Base-by-base conservation (phyloP, 2,888 invertebrate genomes). In the Geotrupes spiniger region DNA sequence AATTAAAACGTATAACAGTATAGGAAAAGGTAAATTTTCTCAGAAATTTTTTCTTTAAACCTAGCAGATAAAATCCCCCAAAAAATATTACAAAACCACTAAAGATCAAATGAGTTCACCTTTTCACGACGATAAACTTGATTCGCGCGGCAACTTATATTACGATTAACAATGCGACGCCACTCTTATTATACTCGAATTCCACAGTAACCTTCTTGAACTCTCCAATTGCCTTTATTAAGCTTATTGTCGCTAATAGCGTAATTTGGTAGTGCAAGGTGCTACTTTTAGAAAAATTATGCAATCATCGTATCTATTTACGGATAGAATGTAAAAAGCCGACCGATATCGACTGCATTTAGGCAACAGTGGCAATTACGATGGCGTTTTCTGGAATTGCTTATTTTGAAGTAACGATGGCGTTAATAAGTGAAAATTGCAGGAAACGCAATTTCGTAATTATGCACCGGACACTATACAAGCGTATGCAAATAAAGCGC, bases 111-210 rank as follows among this genome's bases (percentile, higher is more conserved):
- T 43, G 54, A 47, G 49, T 42, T 48, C 46, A 55, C 55, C 55
- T 55, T 50, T 42, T 51, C 25, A 36, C 45, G 41, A 50, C 33
- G 36, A 46, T 28, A 28, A 31, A 39, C 54, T 54, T 55, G 47
- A 21, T 21, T 49, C 50, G 51, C 44, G 48, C 53, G 49, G 39
- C 44, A 44, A 53, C 39, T 56, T 60, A 58, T 59, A 62, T 59
- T 53, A 57, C 51, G 53, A 56, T 60, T 62, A 62, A 61, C 56
- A 54, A 54, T 61, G 57, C 63, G 69, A 67, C 69, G 68, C 69
- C 68, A 67, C 63, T 62, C 62, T 63, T 66, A 67, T 68, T 69
- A 67, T 60, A 61, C 60, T 62, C 63, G 64, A 65, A 65, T 66
- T 67, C 65, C 66, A 63, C 60, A 61, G 61, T 57, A 60, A 57